These are phyloP conservation scores for Mesorhabditis sp. DNA, from an alignment of 2,888 invertebrate species.

Conservation along the genomic window DNA sequence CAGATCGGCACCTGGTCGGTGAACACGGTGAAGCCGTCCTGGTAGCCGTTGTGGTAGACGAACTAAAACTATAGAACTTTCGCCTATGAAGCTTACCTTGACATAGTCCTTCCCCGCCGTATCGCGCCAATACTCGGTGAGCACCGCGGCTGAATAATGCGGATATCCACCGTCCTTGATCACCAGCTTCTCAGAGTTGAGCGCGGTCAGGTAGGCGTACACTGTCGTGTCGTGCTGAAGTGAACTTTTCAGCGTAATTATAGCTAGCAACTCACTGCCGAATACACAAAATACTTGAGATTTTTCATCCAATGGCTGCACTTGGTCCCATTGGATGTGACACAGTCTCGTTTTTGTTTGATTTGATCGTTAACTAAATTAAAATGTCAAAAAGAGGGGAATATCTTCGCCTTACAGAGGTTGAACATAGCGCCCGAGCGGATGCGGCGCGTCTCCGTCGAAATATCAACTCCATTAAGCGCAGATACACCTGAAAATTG, in stretches of 20 bases:
- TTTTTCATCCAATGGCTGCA: constrained; percentile 32
- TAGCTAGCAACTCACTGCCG: constrained; percentile 24
- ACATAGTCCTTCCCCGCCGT: constrained; percentile 17
- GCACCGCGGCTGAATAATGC: constrained; percentile 31
- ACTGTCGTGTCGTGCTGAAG: constrained; percentile 43
- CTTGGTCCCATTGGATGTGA: not conserved
- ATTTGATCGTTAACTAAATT: constrained; percentile 18
- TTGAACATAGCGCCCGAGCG: not conserved
- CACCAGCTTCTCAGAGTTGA: constrained; percentile 25
- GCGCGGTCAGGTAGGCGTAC: constrained; percentile 35
- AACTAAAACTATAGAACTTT: not conserved
- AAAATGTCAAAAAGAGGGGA: not conserved
- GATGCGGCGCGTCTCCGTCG: not conserved
- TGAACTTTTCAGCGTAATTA: not conserved
- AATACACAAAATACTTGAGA: constrained; percentile 34
- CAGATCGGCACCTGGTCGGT: not conserved
- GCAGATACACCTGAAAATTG: not conserved
- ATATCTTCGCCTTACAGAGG: not conserved
- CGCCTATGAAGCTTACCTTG: constrained; percentile 16
- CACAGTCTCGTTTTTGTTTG: constrained; percentile 18
- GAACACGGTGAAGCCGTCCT: constrained; percentile 6
- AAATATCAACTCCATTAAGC: not conserved
- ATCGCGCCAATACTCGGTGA: constrained; percentile 33
- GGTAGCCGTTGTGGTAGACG: constrained; percentile 2
- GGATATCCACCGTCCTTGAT: constrained; percentile 29